A percentile compares a stretch with the other conserved stretches of the same genome.
Evolutionary conservation across 2,888 invertebrate genomes (phyloP).

Genomic region (Euplagia quadripunctaria): DNA sequence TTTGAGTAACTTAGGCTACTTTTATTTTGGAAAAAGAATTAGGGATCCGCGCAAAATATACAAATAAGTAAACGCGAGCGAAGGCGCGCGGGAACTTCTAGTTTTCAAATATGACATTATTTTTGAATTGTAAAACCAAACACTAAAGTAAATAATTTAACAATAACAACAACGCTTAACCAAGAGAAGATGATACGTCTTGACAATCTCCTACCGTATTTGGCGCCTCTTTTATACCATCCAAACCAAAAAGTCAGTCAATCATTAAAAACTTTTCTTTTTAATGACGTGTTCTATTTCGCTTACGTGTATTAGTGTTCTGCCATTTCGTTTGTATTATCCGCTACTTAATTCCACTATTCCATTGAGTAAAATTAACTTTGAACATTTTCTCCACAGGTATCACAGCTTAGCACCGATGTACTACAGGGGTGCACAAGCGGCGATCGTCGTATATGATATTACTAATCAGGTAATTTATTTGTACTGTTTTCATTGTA

Average conservation of each 20-base stretch:
- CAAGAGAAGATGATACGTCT: not conserved
- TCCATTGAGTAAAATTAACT: not conserved
- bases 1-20: too few species aligned
- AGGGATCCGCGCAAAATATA: too few species aligned
- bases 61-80: too few species aligned
- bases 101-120: not conserved
- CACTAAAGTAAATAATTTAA: not conserved
- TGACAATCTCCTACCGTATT: not conserved
- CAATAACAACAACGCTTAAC: not conserved
- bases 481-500: not conserved
- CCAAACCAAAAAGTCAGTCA: not conserved
- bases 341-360: too few species aligned
- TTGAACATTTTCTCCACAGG: conserved; percentile 72
- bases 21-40: too few species aligned
- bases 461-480: conserved; percentile 96
- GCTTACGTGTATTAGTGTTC: too few species aligned
- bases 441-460: conserved; percentile 99
- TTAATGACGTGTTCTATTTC: too few species aligned
- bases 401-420: conserved; percentile 99
- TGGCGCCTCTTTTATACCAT: not conserved
- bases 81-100: too few species aligned
- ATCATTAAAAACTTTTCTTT: not conserved
- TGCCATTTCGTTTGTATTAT: too few species aligned
- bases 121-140: not conserved
- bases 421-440: conserved; percentile 99